Evolutionary conservation across 2,113 vertebrate genomes (phyloP).

Genomic region (Oryzias javanicus): DNA sequence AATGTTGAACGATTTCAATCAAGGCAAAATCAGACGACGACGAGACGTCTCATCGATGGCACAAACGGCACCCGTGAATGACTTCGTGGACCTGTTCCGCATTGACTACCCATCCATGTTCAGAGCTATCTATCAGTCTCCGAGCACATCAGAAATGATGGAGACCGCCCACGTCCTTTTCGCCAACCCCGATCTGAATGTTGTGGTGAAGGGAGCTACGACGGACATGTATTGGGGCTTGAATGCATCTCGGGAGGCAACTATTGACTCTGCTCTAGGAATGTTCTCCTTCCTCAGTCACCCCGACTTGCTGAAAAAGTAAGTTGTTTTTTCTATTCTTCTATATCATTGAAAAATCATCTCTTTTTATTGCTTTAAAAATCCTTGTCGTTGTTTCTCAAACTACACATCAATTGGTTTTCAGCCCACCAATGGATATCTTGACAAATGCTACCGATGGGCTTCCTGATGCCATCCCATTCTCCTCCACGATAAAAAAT

Average conservation of each 20-base stretch:
- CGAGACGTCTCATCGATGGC: slow-evolving; percentile 18
- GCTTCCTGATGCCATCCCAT: slow-evolving; percentile 65
- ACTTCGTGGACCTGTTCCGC: slow-evolving; percentile 68
- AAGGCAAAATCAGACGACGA: neutral
- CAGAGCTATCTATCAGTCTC: slow-evolving; percentile 42
- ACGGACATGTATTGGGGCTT: slow-evolving; percentile 36
- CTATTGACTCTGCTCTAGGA: slow-evolving; percentile 56
- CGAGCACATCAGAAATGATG: slow-evolving; percentile 52
- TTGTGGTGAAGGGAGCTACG: slow-evolving; percentile 63
- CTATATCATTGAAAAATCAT: slow-evolving; percentile 1
- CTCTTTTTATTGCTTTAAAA: neutral
- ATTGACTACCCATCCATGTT: slow-evolving; percentile 68
- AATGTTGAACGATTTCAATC: neutral
- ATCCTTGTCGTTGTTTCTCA: slow-evolving; percentile 9
- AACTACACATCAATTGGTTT: slow-evolving; percentile 12
- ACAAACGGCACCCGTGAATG: slow-evolving; percentile 53
- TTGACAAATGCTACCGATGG: slow-evolving; percentile 42
- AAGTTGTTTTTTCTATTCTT: slow-evolving; percentile 17
- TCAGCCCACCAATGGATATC: slow-evolving; percentile 54
- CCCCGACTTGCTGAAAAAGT: slow-evolving; percentile 33
- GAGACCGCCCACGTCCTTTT: slow-evolving; percentile 70
- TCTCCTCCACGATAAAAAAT: slow-evolving; percentile 49
- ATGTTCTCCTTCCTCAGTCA: slow-evolving; percentile 63
- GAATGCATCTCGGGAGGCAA: slow-evolving; percentile 43
- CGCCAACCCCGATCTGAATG: slow-evolving; percentile 63